A percentile compares a stretch with the other conserved stretches of the same genome.
phyloP scores from a whole-genome alignment of 2,888 invertebrate species.

The Eupithecia dodoneata region DNA sequence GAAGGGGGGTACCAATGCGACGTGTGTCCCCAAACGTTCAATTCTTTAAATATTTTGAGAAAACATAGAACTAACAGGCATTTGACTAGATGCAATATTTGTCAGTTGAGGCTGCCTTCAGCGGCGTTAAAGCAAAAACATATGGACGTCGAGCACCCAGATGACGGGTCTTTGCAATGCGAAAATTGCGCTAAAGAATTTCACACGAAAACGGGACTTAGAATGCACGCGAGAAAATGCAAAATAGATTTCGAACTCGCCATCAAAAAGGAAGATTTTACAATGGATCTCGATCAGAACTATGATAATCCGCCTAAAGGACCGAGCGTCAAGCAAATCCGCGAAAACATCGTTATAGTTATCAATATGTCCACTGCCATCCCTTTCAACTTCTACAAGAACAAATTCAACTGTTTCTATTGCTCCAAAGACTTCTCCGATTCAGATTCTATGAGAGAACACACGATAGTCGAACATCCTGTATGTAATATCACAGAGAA shows the following conservation, averaged over 20 bases:
- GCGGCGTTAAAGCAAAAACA: conserved; percentile 74
- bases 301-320: conserved; percentile 63
- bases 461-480: conserved; percentile 72
- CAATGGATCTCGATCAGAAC: conserved; percentile 67
- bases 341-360: conserved; percentile 73
- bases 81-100: conserved; percentile 70
- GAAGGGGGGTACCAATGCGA: conserved; percentile 77
- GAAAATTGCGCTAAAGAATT: conserved; percentile 73
- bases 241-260: conserved; percentile 62
- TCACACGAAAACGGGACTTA: conserved; percentile 74
- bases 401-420: conserved; percentile 79
- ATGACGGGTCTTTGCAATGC: conserved; percentile 72
- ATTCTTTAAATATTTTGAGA: conserved; percentile 70
- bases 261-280: conserved; percentile 67
- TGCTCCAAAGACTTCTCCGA: conserved; percentile 78
- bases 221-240: conserved; percentile 74
- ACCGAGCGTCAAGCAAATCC: conserved; percentile 74
- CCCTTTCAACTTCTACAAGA: conserved; percentile 79
- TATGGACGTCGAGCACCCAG: conserved; percentile 73
- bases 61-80: conserved; percentile 74
- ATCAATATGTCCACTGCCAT: conserved; percentile 79
- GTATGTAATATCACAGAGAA: conserved; percentile 72
- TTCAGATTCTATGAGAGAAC: conserved; percentile 72
- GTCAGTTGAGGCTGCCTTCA: conserved; percentile 71
- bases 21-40: conserved; percentile 67